Evolutionary conservation across 2,797 vertebrate genomes (phyloP).

Genomic region (Mus caroli): DNA sequence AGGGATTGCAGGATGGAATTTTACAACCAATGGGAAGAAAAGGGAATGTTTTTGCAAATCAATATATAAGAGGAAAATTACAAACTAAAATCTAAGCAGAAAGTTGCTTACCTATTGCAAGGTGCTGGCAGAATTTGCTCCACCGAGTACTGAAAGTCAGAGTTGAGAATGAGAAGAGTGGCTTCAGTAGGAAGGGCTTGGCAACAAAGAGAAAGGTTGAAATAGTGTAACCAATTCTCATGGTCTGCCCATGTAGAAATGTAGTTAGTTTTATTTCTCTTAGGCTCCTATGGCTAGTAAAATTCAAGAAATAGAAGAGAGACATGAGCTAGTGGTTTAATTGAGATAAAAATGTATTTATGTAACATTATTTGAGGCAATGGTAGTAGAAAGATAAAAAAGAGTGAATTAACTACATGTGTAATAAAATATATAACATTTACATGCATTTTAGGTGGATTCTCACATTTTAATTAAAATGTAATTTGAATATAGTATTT

Average conservation of each 20-base stretch:
- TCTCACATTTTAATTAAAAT: conserved; percentile 24
- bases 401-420: not conserved
- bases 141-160: not conserved
- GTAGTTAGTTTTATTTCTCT: not conserved
- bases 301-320: not conserved
- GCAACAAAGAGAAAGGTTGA: not conserved
- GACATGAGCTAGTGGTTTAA: not conserved
- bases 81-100: not conserved
- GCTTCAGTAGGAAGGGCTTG: not conserved
- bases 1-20: not conserved
- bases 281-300: not conserved
- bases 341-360: not conserved
- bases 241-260: not conserved
- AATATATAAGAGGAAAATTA: not conserved
- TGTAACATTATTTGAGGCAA: not conserved
- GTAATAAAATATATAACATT: not conserved
- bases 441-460: not conserved
- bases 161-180: not conserved
- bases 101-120: not conserved
- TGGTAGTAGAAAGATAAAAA: not conserved
- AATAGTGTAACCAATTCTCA: not conserved
- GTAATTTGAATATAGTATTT: not conserved
- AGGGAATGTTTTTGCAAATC: not conserved
- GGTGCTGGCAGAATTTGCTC: not conserved
- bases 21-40: not conserved